Base-by-base conservation (phyloP, 2,888 invertebrate genomes). In the Graphium colonna region DNA sequence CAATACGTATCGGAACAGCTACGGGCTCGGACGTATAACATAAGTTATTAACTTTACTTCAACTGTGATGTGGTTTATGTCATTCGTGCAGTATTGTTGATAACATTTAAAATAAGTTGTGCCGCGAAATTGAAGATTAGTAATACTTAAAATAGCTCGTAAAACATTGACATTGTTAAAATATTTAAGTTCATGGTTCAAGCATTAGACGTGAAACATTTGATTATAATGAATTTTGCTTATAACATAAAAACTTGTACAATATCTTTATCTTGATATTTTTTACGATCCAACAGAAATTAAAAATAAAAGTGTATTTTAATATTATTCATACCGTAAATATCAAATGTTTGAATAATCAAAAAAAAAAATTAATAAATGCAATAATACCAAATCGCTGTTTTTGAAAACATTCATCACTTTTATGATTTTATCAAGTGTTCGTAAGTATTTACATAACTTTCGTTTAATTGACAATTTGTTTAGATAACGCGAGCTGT, bases 1-100 rank as follows among this genome's bases (percentile, higher is more conserved):
- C 39, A 39, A 43, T 28, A 43, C 52, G 52, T 49, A 21, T 9
- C 47, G 46, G 16, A 26, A 46, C 9, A 26, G 16, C 38, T 39
- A 28, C 42, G 26, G n/a, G n/a, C 26, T 16, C 12, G n/a, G 21
- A 39, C 13, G 33, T 52, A 31, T 12, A 13, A 8, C 45, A 15
- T 12, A 17, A 33, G n/a, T 40, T 40, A 31, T 2, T 31, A 21
- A 52, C 18, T 26, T 39, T 51, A 12, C 31, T 47, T 46, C 21
- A 5, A 21, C 21, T 41, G 46, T 41, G 46, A 33, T 16, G 46
- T 52, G 46, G 26, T 41, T 40, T 33, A 4, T 16, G 18, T 36
- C 36, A 4, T 36, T 33, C 41, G 46, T 33, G 26, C 18, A 26
- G 0, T 26, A 18, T 44, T 45, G 9, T n/a, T 21, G 21, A 21